Conservation (phyloP, 2,113 vertebrate species). For the Nipponia nippon region DNA sequence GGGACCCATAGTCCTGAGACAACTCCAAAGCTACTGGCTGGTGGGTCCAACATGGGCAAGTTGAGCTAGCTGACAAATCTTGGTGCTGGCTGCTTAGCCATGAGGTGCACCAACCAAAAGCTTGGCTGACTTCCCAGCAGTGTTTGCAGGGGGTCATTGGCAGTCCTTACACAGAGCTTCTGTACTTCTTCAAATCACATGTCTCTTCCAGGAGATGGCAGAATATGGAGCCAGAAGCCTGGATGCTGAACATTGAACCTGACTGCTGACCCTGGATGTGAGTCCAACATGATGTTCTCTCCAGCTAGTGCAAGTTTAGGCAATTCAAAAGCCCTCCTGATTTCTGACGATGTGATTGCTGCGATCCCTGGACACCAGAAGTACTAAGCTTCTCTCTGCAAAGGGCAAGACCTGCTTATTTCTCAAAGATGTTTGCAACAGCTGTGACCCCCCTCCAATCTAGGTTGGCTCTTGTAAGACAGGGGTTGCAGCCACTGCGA, state of each 20-base stretch:
- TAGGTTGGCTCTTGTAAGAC: background rate
- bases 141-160: background rate
- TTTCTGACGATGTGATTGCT: background rate
- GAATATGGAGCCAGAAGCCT: background rate
- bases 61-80: background rate
- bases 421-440: background rate
- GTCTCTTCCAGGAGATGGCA: background rate
- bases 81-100: background rate
- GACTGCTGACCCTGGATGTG: rapidly evolving
- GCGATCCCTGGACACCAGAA: background rate
- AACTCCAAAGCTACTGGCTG: background rate
- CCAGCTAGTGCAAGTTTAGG: background rate
- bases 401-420: background rate
- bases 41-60: background rate
- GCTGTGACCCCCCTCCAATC: background rate
- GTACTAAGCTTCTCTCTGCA: background rate
- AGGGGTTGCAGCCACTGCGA: background rate
- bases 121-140: background rate
- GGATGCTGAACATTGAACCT: background rate
- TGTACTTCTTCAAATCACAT: background rate
- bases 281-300: rapidly evolving
- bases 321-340: background rate
- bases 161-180: background rate
- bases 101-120: background rate
- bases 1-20: background rate